Conservation (phyloP, 1,140 invertebrate genomes). For the Drosophila fuyamai region DNA sequence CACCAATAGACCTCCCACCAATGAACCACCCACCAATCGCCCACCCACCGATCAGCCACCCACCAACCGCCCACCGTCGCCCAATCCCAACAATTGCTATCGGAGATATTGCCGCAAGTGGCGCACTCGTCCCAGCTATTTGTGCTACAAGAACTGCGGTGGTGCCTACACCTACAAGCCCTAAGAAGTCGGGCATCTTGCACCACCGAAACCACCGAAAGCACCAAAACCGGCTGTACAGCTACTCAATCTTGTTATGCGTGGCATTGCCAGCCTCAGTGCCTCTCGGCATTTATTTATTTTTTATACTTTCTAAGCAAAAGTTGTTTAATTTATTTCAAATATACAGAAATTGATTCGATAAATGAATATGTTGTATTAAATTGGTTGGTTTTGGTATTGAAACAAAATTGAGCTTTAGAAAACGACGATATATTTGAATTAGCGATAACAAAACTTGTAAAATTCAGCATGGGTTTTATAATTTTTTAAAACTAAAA, state of each 20-base stretch:
- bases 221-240: conserved; percentile 6
- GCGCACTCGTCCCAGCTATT: conserved; percentile 64
- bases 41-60: conserved; percentile 42
- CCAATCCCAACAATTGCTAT: conserved; percentile 64
- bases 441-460: no score
- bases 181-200: conserved; percentile 18
- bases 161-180: conserved; percentile 54
- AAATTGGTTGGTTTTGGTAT: background rate
- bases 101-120: conserved; percentile 71
- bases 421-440: no score
- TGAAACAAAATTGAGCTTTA: no score
- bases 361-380: background rate
- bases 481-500: no score
- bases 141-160: conserved; percentile 68
- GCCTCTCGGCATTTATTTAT: conserved; percentile 62
- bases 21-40: conserved; percentile 17
- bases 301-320: conserved; percentile 64
- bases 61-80: conserved; percentile 43
- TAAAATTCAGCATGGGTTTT: no score
- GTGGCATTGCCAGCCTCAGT: conserved; percentile 31
- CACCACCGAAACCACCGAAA: background rate
- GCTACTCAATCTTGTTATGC: conserved; percentile 42
- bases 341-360: conserved; percentile 19
- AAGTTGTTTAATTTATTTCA: conserved; percentile 57
- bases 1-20: conserved; percentile 20